Evolutionary conservation across 2,797 vertebrate species (phyloP).

Genomic region (Peromyscus melanophrys): DNA sequence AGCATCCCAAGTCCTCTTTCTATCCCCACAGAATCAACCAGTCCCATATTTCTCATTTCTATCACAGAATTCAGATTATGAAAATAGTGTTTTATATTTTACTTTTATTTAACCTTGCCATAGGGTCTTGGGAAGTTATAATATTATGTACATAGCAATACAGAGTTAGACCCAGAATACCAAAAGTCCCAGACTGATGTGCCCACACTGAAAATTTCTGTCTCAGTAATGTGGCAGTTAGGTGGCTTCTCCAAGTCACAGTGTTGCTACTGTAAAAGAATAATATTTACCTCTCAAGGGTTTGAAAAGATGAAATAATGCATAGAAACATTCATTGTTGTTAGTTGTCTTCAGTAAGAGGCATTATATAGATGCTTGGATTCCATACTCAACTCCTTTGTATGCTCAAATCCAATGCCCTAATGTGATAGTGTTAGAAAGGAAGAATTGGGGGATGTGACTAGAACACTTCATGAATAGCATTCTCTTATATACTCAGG

Average conservation of each 20-base stretch:
- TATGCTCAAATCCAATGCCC: not conserved
- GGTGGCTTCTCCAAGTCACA: not conserved
- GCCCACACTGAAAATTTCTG: not conserved
- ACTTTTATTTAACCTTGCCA: conserved; percentile 21
- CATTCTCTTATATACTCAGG: not conserved
- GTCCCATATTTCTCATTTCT: not conserved
- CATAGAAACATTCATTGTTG: not conserved
- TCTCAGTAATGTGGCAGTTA: not conserved
- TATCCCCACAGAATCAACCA: not conserved
- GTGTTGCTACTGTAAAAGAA: not conserved
- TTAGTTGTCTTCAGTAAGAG: not conserved
- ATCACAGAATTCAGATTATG: not conserved
- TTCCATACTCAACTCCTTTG: not conserved
- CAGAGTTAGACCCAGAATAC: not conserved
- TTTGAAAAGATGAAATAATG: conserved; percentile 18
- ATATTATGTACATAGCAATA: not conserved
- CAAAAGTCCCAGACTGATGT: not conserved
- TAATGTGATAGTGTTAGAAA: not conserved
- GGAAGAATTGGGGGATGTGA: not conserved
- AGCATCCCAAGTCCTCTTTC: not conserved
- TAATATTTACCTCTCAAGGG: not conserved
- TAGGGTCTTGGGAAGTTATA: not conserved
- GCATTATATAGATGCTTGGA: not conserved
- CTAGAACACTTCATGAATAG: not conserved
- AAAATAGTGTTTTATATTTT: not conserved